Base-by-base conservation (phyloP, 2,888 invertebrate species). In the Gymnoscelis rufifasciata region DNA sequence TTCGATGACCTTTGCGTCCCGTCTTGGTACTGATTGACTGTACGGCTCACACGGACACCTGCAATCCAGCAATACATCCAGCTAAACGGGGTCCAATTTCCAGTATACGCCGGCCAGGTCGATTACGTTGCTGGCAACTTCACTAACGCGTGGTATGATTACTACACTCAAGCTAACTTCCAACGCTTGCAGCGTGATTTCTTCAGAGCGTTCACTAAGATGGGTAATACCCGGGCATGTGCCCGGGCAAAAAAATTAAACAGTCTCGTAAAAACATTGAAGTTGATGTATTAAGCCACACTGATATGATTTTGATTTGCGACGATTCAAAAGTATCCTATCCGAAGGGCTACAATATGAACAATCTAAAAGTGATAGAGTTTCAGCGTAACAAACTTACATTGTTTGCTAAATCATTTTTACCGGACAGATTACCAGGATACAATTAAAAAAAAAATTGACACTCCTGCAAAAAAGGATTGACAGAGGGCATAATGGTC, bases 211-310 rank as follows among this genome's bases (percentile, higher is more conserved):
- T 19, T 3, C 19, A 5, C 19, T 19, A 5, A 19, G 19, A 2
- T 19, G 19, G 19, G n/a, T n/a, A n/a, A n/a, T n/a, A n/a, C n/a
- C n/a, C n/a, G n/a, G n/a, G n/a, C n/a, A n/a, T n/a, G n/a, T n/a
- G n/a, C n/a, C n/a, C n/a, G n/a, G n/a, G n/a, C n/a, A n/a, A 38
- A 8, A 38, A 10, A 8, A 38, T 38, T 11, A 42, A 42, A 38
- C 33, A 24, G 27, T 45, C 62, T 62, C 40, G 48, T 31, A 49
- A 57, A 47, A 42, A 43, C 30, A 47, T 48, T 23, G 50, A 47
- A 38, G 44, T 51, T 11, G 38, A 47, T 27, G 43, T 47, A 37
- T 30, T 51, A 35, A 51, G 48, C 44, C 39, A 51, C 41, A 50
- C 35, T 8, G 45, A 45, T 26, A 40, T 43, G 46, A 27, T 44